Base-by-base conservation (phyloP, 2,797 vertebrate genomes). In the Cyprinodon diabolis region DNA sequence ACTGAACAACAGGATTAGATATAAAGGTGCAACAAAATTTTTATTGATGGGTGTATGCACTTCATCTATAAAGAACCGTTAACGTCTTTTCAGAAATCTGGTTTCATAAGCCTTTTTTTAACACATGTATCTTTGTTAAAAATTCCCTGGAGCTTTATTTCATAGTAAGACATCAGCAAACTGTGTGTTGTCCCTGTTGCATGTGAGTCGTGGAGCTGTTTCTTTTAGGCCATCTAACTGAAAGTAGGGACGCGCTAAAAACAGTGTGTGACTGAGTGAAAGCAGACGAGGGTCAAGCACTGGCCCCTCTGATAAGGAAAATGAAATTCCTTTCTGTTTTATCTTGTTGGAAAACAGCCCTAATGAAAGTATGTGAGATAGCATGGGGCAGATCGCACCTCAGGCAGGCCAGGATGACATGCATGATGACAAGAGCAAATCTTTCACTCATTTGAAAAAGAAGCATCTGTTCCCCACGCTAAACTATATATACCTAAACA, bases 251-350 rank as follows among this genome's bases (percentile, higher is more conserved):
- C 79, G 87, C 76, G 90, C 88, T 92, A 89, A 91, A 91, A 92
- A 85, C 76, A 87, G 75, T 47, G 79, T 92, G 85, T 80, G 81
- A 63, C 71, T 87, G 86, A 91, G 83, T 69, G 80, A 87, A 88
- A 84, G 78, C 85, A 91, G 90, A 89, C 7, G 23, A 58, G 52
- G 67, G 62, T 49, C 49, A 69, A 75, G 60, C 55, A 69, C 69
- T 85, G 75, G 65, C 77, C 72, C 67, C 58, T 68, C 60, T 73
- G 93, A 93, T 93, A 94, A 91, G 67, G 67, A 79, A 90, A 87
- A 91, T 82, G n/a, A 88, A 91, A 91, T 92, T 89, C 88, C 81
- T 89, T 82, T 70, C 56, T 71, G n/a, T 73, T 87, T 86, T 90
- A 91, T 90, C 85, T 78, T 2, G 74, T 67, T 87, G 68, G 79